A percentile compares a stretch with the other conserved stretches of the same genome.
These are phyloP conservation scores for Sapayoa aenigma DNA, from an alignment of 2,113 vertebrate genomes.

Conservation along the genomic window DNA sequence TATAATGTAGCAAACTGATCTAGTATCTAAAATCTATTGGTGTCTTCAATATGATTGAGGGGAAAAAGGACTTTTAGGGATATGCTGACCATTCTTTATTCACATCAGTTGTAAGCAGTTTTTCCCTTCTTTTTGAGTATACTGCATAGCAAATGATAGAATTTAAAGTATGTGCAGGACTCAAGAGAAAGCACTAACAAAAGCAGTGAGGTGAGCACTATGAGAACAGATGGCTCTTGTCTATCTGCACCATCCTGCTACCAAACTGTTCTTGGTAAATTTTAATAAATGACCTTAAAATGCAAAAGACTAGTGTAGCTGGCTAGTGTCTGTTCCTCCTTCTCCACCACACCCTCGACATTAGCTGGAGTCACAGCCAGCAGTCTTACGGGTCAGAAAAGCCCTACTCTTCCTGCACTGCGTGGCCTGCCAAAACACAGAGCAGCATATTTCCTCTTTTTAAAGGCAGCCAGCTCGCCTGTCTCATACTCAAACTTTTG, in stretches of 20 bases:
- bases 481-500: not conserved
- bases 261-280: not conserved
- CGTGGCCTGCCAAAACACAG: not conserved
- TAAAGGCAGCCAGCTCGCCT: not conserved
- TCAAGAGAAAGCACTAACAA: not conserved
- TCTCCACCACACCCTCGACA: not conserved
- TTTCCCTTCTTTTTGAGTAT: not conserved
- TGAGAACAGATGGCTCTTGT: not conserved
- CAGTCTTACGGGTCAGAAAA: not conserved
- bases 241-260: not conserved
- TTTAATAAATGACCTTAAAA: not conserved
- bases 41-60: accelerated
- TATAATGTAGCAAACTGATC: not conserved
- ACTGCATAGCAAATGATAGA: not conserved
- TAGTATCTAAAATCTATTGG: not conserved
- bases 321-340: not conserved
- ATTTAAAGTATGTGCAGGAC: not conserved
- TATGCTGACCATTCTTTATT: not conserved
- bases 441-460: not conserved
- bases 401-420: not conserved
- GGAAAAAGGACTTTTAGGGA: not conserved
- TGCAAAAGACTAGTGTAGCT: not conserved
- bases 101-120: not conserved
- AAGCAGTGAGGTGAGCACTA: not conserved
- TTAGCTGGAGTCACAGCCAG: not conserved